Percentiles rank a stretch among this genome's conserved stretches.
phyloP scores from a whole-genome alignment of 1,140 invertebrate genomes.

The Leptestheria dahalacensis region DNA sequence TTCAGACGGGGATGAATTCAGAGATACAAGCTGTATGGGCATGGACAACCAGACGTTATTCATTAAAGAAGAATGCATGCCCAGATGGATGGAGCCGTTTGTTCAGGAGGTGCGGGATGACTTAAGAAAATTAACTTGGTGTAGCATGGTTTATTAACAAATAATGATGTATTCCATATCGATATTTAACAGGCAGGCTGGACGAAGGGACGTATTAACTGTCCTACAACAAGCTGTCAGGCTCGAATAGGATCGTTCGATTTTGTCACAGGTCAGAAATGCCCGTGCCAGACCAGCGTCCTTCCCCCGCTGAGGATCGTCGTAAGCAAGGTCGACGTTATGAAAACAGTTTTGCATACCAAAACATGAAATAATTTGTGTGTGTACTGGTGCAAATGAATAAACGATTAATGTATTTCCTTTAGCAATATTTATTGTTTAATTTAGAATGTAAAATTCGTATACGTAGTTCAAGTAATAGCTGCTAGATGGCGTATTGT shows the following conservation, averaged over 20 bases:
- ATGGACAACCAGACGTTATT: conserved; percentile 2
- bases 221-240: conserved; percentile 33
- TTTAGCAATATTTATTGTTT: too few relatives aligned
- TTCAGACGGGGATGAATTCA: background rate
- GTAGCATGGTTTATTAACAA: background rate
- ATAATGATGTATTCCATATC: background rate
- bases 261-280: conserved; percentile 41
- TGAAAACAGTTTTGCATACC: background rate
- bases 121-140: background rate
- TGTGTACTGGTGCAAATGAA: too few relatives aligned
- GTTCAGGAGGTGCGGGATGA: conserved; percentile 12
- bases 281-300: conserved; percentile 34
- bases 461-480: too few relatives aligned
- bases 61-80: conserved; percentile 13
- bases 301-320: conserved; percentile 28
- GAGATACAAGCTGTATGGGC: background rate
- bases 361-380: background rate
- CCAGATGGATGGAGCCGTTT: conserved; percentile 9
- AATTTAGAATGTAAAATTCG: too few relatives aligned
- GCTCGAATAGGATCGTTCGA: conserved; percentile 42
- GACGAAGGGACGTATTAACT: conserved; percentile 44
- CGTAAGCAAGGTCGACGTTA: conserved; percentile 10
- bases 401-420: too few relatives aligned
- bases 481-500: too few relatives aligned
- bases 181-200: conserved; percentile 29